Percentiles rank a stretch among this genome's conserved stretches.
phyloP scores from a whole-genome alignment of 2,797 vertebrate genomes.

The Trematomus bernacchii region DNA sequence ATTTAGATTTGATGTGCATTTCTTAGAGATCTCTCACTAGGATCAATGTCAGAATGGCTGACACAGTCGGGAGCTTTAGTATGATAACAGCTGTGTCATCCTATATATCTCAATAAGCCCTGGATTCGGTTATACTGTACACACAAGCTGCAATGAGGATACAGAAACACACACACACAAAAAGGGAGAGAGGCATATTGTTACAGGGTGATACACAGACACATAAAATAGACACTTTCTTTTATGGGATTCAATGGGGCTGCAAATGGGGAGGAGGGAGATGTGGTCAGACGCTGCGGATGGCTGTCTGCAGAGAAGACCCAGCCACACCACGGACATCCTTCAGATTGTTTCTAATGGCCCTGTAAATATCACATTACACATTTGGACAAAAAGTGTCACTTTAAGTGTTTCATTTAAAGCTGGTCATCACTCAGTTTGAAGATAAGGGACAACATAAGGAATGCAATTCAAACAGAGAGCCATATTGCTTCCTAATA shows the following conservation, averaged over 20 bases:
- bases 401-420: constrained; percentile 19
- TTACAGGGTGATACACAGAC: constrained; percentile 26
- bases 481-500: neutral
- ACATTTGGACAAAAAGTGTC: constrained; percentile 13
- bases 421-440: constrained; percentile 9
- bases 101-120: constrained; percentile 63
- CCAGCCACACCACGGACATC: constrained; percentile 11
- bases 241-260: constrained; percentile 42
- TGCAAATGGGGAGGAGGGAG: constrained; percentile 28
- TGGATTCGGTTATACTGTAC: constrained; percentile 8
- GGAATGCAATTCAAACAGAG: neutral
- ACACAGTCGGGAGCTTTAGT: constrained; percentile 53
- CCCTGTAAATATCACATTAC: constrained; percentile 21
- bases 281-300: constrained; percentile 12
- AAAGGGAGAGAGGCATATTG: constrained; percentile 12
- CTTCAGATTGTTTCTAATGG: constrained; percentile 28
- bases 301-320: constrained; percentile 27
- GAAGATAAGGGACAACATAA: neutral
- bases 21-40: constrained; percentile 46
- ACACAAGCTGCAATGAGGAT: constrained; percentile 32
- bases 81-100: constrained; percentile 62
- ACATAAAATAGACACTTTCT: constrained; percentile 39
- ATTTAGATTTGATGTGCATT: constrained; percentile 21
- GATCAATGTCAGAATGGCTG: constrained; percentile 53
- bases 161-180: neutral